Percentiles rank a stretch among this genome's conserved stretches.
phyloP scores from a whole-genome alignment of 2,113 vertebrate genomes.

The Pampusana beccarii region DNA sequence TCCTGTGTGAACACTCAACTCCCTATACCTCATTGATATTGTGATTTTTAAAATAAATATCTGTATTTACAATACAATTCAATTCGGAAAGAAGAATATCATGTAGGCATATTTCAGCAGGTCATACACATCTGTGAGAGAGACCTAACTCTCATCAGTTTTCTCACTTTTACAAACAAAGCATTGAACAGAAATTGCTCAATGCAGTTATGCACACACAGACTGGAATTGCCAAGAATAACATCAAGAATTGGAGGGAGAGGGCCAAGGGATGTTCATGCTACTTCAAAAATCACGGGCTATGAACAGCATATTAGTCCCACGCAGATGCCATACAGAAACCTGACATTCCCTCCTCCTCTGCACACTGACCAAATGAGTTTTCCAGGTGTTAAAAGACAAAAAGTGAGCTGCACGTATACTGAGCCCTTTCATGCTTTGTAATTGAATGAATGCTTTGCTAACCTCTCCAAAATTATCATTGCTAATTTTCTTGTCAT shows the following conservation, averaged over 20 bases:
- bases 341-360: background rate
- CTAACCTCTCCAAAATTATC: background rate
- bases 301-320: background rate
- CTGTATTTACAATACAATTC: background rate
- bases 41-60: background rate
- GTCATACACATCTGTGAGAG: background rate
- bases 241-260: background rate
- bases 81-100: background rate
- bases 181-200: background rate
- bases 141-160: background rate
- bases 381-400: background rate
- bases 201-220: background rate
- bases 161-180: background rate
- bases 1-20: background rate
- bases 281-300: background rate
- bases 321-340: background rate
- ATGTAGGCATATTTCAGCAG: background rate
- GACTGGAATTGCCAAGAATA: background rate
- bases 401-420: background rate
- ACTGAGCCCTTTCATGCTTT: background rate
- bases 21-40: background rate
- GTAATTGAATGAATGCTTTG: background rate
- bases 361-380: background rate
- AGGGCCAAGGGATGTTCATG: background rate
- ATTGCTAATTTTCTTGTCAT: background rate